Conservation (phyloP, 1,140 invertebrate genomes). For the Elysia chlorotica region DNA sequence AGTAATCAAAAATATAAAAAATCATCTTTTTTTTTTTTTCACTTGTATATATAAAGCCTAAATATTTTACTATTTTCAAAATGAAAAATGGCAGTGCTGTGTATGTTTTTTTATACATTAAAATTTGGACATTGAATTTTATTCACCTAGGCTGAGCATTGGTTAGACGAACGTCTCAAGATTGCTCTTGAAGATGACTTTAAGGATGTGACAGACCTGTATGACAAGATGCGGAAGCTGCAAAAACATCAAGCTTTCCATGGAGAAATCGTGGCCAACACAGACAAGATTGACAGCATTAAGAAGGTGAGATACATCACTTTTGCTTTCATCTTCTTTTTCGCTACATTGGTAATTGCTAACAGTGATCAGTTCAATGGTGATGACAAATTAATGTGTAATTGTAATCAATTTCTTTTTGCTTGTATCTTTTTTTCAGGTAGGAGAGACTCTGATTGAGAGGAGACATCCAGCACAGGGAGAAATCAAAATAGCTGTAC, state of each 20-base stretch:
- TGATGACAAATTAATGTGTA: slow-evolving; percentile 14
- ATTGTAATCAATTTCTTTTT: too few species aligned
- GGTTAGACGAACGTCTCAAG: slow-evolving; percentile 94
- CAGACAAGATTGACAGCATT: slow-evolving; percentile 83
- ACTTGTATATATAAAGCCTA: not conserved
- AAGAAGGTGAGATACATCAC: slow-evolving; percentile 71
- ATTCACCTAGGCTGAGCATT: slow-evolving; percentile 72
- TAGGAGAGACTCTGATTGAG: slow-evolving; percentile 64
- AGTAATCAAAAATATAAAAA: too few species aligned
- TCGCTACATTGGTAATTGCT: not conserved
- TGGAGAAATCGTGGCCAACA: slow-evolving; percentile 89
- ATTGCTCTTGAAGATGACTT: slow-evolving; percentile 88
- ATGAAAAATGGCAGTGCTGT: not conserved
- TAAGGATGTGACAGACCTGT: slow-evolving; percentile 88
- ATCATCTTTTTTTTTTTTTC: too few species aligned
- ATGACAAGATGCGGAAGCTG: slow-evolving; percentile 96
- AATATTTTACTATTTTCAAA: not conserved
- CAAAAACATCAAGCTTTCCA: slow-evolving; percentile 98
- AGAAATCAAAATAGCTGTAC: slow-evolving; percentile 77
- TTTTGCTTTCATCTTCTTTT: too few species aligned
- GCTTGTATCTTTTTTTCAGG: slow-evolving; percentile 33
- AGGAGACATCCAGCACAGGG: slow-evolving; percentile 68
- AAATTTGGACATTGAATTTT: not conserved
- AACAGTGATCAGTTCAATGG: not conserved
- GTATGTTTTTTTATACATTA: not conserved